phyloP scores from a whole-genome alignment of 2,797 vertebrate genomes.

The Thamnophis elegans region DNA sequence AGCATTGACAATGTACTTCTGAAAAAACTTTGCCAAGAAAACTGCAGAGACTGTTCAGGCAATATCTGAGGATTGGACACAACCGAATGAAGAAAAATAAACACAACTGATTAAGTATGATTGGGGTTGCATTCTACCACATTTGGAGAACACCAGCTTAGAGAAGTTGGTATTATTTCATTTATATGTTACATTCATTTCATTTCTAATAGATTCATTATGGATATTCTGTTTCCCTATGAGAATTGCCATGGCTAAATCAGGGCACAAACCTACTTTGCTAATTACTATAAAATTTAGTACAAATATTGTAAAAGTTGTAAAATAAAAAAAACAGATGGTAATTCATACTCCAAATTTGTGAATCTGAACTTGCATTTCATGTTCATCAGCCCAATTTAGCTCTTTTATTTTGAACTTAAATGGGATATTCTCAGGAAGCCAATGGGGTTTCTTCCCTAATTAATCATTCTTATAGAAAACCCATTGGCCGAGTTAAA shows the following conservation, averaged over 20 bases:
- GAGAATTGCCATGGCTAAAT: neutral
- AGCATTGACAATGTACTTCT: neutral
- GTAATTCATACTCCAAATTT: neutral
- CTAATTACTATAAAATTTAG: neutral
- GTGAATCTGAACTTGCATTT: neutral
- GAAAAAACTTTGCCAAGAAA: neutral
- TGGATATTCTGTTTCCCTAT: neutral
- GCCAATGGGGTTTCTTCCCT: neutral
- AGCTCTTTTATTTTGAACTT: neutral
- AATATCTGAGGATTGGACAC: neutral
- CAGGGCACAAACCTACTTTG: neutral
- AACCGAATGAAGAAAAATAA: neutral
- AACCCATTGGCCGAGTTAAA: neutral
- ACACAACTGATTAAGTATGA: neutral
- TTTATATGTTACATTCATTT: neutral
- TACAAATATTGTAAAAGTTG: neutral
- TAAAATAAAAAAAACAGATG: neutral
- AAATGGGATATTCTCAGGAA: neutral
- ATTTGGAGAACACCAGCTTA: neutral
- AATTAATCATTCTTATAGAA: neutral
- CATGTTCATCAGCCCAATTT: neutral
- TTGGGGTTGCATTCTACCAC: neutral
- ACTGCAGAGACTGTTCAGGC: neutral
- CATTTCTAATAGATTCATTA: neutral
- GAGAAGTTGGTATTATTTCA: neutral